Evolutionary conservation across 2,888 invertebrate species (phyloP).

Genomic region (Gastracanthus pulcherrimus): DNA sequence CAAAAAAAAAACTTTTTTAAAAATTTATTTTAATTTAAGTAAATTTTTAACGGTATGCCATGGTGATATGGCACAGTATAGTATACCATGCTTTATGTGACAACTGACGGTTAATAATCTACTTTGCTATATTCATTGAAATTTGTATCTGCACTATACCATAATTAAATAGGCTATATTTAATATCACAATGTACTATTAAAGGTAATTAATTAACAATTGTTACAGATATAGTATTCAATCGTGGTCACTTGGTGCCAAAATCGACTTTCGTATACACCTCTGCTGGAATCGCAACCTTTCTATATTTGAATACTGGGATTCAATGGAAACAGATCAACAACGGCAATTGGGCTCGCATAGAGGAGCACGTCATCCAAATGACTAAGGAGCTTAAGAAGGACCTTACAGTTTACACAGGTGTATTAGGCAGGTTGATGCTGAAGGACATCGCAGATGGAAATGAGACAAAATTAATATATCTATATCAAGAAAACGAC

Average conservation of each 20-base stretch:
- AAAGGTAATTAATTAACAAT: not conserved
- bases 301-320: not conserved
- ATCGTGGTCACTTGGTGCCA: conserved; percentile 15
- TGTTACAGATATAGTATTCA: not conserved
- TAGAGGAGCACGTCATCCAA: not conserved
- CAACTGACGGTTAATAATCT: too few relatives aligned
- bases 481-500: not conserved
- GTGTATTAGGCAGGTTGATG: not conserved
- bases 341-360: not conserved
- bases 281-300: not conserved
- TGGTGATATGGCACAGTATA: too few relatives aligned
- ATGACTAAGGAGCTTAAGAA: not conserved
- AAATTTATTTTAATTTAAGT: too few relatives aligned
- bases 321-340: not conserved
- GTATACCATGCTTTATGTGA: too few relatives aligned
- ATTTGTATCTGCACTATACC: too few relatives aligned
- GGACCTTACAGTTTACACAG: not conserved
- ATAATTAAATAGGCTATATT: too few relatives aligned
- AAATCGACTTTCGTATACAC: not conserved
- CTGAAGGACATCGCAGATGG: not conserved
- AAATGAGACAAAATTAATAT: not conserved
- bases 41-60: too few relatives aligned
- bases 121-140: too few relatives aligned
- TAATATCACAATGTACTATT: not conserved
- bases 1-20: too few relatives aligned